Evolutionary conservation across 2,113 vertebrate genomes (phyloP), one percentile per base, ranked within the genome.

Genomic region (Myrmophylax atrothorax): DNA sequence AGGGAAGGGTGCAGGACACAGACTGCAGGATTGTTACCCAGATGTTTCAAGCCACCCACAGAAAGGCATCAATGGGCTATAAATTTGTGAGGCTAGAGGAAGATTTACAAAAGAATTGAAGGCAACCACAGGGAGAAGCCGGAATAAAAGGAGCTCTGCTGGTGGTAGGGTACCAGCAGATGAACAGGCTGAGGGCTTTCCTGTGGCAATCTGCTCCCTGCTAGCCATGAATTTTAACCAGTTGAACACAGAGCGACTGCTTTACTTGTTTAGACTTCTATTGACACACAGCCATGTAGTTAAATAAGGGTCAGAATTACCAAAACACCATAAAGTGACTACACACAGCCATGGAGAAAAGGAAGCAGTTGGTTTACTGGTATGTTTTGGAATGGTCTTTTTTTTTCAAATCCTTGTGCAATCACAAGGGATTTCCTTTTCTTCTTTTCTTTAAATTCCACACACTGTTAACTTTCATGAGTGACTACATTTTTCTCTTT

Each of bases 41-140:
- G 96, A 97, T 97, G 96, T 95, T 97, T 92, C 62, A 46, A 97
- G 75, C 93, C 96, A 97, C 94, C 93, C 96, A 93, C 87, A 89
- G 96, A 96, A 97, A 87, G 70, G 63, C 59, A 49, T 96, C 94
- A 96, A 97, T 91, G 72, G 94, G 84, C 76, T 94, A 97, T 96
- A 98, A 95, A 97, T 94, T 96, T 96, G 95, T 94, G 92, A 97
- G 67, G 28, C 72, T 76, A 92, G 68, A 95, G 90, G 90, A 96
- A 96, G 90, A 96, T 97, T 98, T 98, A 93, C 96, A 96, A 96
- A 96, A 97, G 94, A 97, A 97, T 91, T 91, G 88, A 90, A 83
- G 83, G 75, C 74, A 76, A 90, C 76, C 89, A 82, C 33, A 5
- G 95, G 62, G 81, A 97, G 80, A 97, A 70, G 20, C 46, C 49